Evolutionary conservation across 2,888 invertebrate genomes (phyloP).

Genomic region (Chydorus sphaericus): DNA sequence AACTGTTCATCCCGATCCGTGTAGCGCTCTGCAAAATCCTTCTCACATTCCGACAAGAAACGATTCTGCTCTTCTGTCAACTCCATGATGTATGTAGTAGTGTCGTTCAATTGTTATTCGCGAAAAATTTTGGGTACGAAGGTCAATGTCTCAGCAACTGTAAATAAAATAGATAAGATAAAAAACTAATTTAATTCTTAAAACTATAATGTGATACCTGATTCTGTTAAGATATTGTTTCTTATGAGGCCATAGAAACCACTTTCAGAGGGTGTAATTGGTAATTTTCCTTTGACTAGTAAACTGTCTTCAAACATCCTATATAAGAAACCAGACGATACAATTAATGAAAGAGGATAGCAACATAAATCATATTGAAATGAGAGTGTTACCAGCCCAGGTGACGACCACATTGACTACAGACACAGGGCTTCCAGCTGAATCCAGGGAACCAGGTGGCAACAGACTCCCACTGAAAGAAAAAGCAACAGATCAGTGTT

Average conservation of each 20-base stretch:
- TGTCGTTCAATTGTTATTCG: too few relatives aligned
- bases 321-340: neutral
- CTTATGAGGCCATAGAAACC: conserved; percentile 29
- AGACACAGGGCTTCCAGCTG: conserved; percentile 44
- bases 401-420: conserved; percentile 43
- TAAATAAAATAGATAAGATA: neutral
- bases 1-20: conserved; percentile 45
- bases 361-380: neutral
- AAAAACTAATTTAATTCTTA: neutral
- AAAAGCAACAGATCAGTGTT: neutral
- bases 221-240: conserved; percentile 27
- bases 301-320: conserved; percentile 10
- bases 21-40: conserved; percentile 43
- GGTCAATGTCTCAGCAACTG: conserved; percentile 9
- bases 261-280: conserved; percentile 22
- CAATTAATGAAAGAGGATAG: neutral
- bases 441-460: conserved; percentile 52
- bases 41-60: conserved; percentile 45
- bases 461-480: conserved; percentile 37
- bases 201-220: conserved; percentile 24
- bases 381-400: conserved; percentile 36
- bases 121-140: conserved; percentile 13
- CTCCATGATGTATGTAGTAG: too few relatives aligned
- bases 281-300: neutral
- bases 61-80: conserved; percentile 41